Percentiles rank a stretch among this genome's conserved stretches.
These are phyloP conservation scores for Lithosia quadra DNA, from an alignment of 2,888 invertebrate species.

Conservation along the genomic window DNA sequence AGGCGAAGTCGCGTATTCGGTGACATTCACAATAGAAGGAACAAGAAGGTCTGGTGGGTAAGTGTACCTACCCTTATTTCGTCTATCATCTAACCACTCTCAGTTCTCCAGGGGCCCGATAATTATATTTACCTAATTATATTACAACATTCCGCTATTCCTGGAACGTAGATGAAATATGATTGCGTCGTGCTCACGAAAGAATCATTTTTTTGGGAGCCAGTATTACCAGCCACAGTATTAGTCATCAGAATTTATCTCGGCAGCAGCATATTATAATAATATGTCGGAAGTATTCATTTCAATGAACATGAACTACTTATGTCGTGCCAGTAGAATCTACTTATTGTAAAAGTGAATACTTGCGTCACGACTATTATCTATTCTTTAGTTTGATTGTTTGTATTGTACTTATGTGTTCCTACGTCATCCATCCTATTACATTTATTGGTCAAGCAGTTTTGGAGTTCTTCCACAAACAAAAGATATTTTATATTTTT, in stretches of 20 bases:
- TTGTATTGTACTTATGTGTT: background rate
- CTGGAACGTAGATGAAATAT: background rate
- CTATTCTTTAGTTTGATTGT: background rate
- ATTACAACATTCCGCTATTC: background rate
- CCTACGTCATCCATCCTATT: background rate
- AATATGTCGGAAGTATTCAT: slow-evolving; percentile 34
- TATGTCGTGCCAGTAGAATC: background rate
- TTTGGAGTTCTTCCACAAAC: background rate
- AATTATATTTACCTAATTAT: background rate
- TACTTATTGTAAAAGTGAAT: background rate
- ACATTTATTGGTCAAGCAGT: background rate
- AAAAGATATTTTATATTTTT: too few species aligned
- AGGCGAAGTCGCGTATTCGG: too few species aligned
- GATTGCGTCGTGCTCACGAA: background rate
- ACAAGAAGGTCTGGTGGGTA: too few species aligned
- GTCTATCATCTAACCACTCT: background rate
- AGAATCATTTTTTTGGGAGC: background rate
- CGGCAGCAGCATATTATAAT: slow-evolving; percentile 20
- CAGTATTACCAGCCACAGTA: background rate
- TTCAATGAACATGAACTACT: slow-evolving; percentile 30
- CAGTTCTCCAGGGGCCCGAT: background rate
- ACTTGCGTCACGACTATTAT: background rate
- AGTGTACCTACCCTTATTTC: background rate
- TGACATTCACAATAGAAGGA: background rate
- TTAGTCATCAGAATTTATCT: slow-evolving; percentile 19